Evolutionary conservation across 1,140 invertebrate genomes (phyloP), one percentile per base, ranked within the genome.

Genomic region (Eupristina koningsbergeri): DNA sequence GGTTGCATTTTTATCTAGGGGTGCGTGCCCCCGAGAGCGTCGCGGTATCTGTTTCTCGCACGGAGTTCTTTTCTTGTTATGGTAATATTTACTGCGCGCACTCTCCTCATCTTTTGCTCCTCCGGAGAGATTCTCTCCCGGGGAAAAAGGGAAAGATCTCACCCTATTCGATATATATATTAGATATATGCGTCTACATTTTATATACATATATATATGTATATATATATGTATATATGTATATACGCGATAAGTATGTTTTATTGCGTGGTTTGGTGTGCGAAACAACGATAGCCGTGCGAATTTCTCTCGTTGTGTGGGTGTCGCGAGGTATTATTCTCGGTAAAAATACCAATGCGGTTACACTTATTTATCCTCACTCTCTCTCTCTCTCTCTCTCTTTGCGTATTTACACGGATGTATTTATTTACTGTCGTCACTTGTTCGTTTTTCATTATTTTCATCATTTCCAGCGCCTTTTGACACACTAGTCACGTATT

Each of bases 11-110:
- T 80, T 71, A 80, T 80, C 79, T 71, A 29, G 67, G 67, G 50
- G 9, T 34, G 34, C 29, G 58, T 36, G 41, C 41, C 41, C 81
- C 76, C 61, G 58, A 76, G 64, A 83, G 76, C 75, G 64, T 79
- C 64, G 75, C 36, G 61, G 64, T 73, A 79, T 78, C 76, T 78
- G 61, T 75, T 83, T 83, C 61, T 79, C 26, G 29, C 36, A 26
- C 22, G 36, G 58, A 76, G 61, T 50, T 71, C 34, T 75, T 78
- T 78, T 75, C 83, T 84, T 75, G 77, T 80, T 80, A 75, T 75
- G 83, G 69, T 84, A 80, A 80, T 84, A 80, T 84, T 84, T 84
- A 84, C 83, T 50, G 67, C 29, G 36, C 53, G 80, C 41, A 41
- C 53, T 63, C n/a, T 1, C n/a, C 53, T 81, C 41, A 7, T 75